phyloP scores from a whole-genome alignment of 2,888 invertebrate genomes.

The Archips xylosteana region DNA sequence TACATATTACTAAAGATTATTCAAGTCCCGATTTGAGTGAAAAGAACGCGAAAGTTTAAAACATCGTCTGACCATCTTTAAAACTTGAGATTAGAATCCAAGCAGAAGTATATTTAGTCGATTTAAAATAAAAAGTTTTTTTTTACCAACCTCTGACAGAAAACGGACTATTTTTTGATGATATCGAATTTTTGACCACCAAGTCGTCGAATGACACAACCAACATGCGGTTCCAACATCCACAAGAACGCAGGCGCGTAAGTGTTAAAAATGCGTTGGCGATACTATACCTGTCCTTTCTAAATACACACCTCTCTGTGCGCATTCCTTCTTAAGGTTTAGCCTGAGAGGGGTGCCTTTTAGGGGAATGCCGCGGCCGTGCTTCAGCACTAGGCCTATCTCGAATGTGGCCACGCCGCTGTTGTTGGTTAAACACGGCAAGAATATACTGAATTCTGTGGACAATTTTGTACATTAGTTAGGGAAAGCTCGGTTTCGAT shows the following conservation, averaged over 20 bases:
- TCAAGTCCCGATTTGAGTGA: too few species aligned
- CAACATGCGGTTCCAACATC: slow-evolving; percentile 47
- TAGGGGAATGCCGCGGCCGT: slow-evolving; percentile 91
- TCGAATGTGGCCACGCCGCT: slow-evolving; percentile 95
- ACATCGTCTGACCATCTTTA: too few species aligned
- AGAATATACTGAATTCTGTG: slow-evolving; percentile 93
- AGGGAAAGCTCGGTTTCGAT: not conserved
- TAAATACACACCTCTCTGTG: slow-evolving; percentile 95
- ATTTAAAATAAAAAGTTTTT: too few species aligned
- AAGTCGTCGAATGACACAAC: slow-evolving; percentile 3
- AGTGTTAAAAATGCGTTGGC: slow-evolving; percentile 87
- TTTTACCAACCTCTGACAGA: too few species aligned
- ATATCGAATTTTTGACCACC: too few species aligned
- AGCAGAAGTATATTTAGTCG: too few species aligned
- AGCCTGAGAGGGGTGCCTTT: slow-evolving; percentile 95
- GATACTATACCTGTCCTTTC: slow-evolving; percentile 87
- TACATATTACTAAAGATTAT: too few species aligned
- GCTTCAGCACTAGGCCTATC: slow-evolving; percentile 94
- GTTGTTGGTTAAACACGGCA: slow-evolving; percentile 95
- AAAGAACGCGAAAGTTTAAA: too few species aligned
- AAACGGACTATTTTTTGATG: too few species aligned
- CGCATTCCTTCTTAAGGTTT: slow-evolving; percentile 96
- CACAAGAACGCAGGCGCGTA: slow-evolving; percentile 67
- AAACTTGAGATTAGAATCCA: too few species aligned
- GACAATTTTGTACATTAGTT: slow-evolving; percentile 42